Percentiles rank a stretch among this genome's conserved stretches.
Conservation (phyloP, 2,797 vertebrate species). For the Pteropus rufus region DNA sequence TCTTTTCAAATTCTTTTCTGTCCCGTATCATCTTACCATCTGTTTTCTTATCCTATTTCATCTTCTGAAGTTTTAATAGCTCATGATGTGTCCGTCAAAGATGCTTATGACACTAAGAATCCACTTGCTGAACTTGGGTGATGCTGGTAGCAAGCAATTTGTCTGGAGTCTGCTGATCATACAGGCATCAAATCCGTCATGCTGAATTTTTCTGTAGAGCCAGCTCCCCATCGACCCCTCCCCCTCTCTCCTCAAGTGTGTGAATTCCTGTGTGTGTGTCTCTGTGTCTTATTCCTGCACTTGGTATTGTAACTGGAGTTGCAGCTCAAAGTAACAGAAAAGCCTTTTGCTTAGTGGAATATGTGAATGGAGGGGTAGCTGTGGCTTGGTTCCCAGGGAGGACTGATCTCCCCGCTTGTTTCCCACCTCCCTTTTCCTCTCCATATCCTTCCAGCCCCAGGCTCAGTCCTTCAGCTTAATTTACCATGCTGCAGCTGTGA, state of each 20-base stretch:
- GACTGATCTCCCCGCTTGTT: not conserved
- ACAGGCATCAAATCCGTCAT: not conserved
- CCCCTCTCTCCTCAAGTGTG: not conserved
- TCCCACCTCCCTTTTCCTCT: constrained; percentile 30
- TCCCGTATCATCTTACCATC: not conserved
- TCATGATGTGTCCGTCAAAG: not conserved
- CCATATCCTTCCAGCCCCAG: not conserved
- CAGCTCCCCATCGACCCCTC: not conserved
- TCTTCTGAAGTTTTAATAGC: not conserved
- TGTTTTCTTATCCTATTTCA: not conserved
- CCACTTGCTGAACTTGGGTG: not conserved
- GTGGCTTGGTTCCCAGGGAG: constrained; percentile 21
- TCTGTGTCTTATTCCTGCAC: not conserved
- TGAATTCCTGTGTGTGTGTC: not conserved
- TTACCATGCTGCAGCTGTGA: constrained; percentile 72
- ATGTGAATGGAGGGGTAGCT: not conserved
- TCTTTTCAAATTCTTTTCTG: not conserved
- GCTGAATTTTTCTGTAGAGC: not conserved
- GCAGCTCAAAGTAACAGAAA: not conserved
- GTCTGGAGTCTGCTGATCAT: not conserved
- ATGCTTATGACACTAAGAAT: not conserved
- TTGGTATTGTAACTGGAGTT: not conserved
- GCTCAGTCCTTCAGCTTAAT: constrained; percentile 77
- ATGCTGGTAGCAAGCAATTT: not conserved
- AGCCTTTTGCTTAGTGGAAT: constrained; percentile 57